Percentiles rank a stretch among this genome's conserved stretches.
phyloP scores from a whole-genome alignment of 2,888 invertebrate species.

The Stegophylla sp. region DNA sequence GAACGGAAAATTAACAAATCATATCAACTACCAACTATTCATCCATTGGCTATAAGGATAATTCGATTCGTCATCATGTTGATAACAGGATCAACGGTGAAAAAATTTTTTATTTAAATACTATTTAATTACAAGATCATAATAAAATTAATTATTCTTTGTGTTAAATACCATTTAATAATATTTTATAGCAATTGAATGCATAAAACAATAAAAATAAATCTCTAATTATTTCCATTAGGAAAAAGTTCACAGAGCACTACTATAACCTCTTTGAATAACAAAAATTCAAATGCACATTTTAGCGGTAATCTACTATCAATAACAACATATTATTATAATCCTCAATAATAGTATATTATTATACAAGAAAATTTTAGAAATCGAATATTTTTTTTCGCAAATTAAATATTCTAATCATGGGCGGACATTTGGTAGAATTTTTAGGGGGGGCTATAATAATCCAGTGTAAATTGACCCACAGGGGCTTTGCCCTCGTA shows the following conservation, averaged over 20 bases:
- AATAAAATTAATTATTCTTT: not conserved
- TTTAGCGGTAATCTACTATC: not conserved
- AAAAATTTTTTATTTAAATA: not conserved
- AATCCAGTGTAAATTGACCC: too few relatives aligned
- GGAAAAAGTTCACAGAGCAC: not conserved
- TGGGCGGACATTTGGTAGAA: too few relatives aligned
- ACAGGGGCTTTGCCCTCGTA: too few relatives aligned
- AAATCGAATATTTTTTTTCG: too few relatives aligned
- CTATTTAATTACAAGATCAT: too few relatives aligned
- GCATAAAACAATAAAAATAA: not conserved
- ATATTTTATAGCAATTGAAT: not conserved
- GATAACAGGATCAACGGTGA: conserved; percentile 12
- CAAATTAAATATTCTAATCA: too few relatives aligned
- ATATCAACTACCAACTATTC: conserved; percentile 29
- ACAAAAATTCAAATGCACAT: not conserved
- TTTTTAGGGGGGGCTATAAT: too few relatives aligned
- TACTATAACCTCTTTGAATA: not conserved
- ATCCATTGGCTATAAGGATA: conserved; percentile 13
- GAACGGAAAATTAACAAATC: conserved; percentile 33
- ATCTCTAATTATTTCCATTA: not conserved
- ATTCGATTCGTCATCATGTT: not conserved
- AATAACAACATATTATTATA: not conserved
- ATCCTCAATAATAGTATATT: too few relatives aligned
- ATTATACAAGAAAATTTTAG: too few relatives aligned
- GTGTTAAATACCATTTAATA: too few relatives aligned